These are phyloP conservation scores for Nasonia oneida DNA, from an alignment of 2,888 invertebrate species.

Conservation along the genomic window DNA sequence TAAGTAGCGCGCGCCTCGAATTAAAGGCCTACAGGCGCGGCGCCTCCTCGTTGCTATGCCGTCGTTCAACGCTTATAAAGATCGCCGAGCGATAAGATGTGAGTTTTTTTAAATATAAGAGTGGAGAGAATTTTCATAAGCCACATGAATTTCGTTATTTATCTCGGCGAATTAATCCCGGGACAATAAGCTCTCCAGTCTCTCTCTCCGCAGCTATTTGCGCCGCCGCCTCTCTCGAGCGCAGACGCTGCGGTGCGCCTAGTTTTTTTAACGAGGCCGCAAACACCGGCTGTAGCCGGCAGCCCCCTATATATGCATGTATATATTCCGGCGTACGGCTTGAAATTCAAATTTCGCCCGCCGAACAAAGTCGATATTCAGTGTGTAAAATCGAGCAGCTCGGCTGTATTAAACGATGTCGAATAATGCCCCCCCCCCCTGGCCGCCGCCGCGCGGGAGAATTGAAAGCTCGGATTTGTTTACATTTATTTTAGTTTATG, in stretches of 20 bases:
- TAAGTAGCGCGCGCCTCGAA: constrained; percentile 61
- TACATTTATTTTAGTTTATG: constrained; percentile 25
- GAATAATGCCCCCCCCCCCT: constrained; percentile 59
- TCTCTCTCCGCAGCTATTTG: constrained; percentile 26
- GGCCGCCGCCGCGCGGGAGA: constrained; percentile 51
- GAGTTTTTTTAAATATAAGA: background rate
- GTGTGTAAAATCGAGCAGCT: constrained; percentile 57
- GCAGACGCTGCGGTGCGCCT: constrained; percentile 19
- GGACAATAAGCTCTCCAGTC: constrained; percentile 57
- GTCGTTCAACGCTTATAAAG: background rate
- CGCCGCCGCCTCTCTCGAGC: constrained; percentile 26
- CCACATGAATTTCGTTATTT: constrained; percentile 53
- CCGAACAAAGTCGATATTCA: constrained; percentile 50
- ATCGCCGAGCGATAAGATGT: background rate
- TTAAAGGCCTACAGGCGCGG: background rate
- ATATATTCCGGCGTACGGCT: constrained; percentile 37
- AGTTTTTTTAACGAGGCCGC: constrained; percentile 57
- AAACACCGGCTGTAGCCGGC: constrained; percentile 50
- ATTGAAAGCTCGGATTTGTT: constrained; percentile 62
- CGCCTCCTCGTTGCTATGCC: background rate
- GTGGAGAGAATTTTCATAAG: constrained; percentile 8
- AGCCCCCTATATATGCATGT: constrained; percentile 23
- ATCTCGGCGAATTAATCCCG: constrained; percentile 53
- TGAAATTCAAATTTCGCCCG: constrained; percentile 60
- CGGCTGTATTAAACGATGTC: constrained; percentile 60